Base-by-base conservation (phyloP, 1,140 invertebrate species). In the Sipha flava region DNA sequence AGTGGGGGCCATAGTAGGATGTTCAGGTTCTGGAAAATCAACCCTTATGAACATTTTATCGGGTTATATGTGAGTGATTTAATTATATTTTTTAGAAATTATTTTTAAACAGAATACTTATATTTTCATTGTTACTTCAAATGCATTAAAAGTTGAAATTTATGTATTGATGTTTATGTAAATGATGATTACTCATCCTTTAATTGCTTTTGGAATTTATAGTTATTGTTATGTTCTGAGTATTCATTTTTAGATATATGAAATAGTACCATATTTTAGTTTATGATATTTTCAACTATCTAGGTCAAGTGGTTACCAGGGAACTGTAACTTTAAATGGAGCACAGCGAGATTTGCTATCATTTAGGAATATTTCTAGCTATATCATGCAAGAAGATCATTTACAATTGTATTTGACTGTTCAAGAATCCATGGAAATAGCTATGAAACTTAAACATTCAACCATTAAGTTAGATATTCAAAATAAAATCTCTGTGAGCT, bases 1-100 rank as follows among this genome's bases (percentile, higher is more conserved):
- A 87, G 85, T 97, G 52, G 95, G 94, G 0, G 95, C 94, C 23
- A 97, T 97, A 64, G 95, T 97, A 93, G 95, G 95, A 49, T 95
- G 95, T 47, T 96, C 94, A 1, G 95, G 95, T 2, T 94, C 95
- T 1, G 96, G 95, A 1, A 98, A 98, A 85, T 95, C 93, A 81
- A 96, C 95, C 0, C 88, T 96, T 0, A 94, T 95, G 92, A 95
- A 96, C 83, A 94, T 95, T 82, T 86, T 95, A 81, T 93, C 94
- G 26, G 94, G 94, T 80, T 96, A 95, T 87, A 95, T 91, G 94
- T 95, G 86, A 91, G 90, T 62, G 10, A 59, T 45, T 49, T 37
- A 40, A 23, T 26, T 7, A 23, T 59, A 21, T 23, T 52, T 37
- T 45, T 18, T 18, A 37, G 6, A 37, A 2, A n/a, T 31, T 5